Percentiles rank a stretch among this genome's conserved stretches.
These are phyloP conservation scores for Tringa solitaria DNA, from an alignment of 2,113 vertebrate species.

Conservation along the genomic window DNA sequence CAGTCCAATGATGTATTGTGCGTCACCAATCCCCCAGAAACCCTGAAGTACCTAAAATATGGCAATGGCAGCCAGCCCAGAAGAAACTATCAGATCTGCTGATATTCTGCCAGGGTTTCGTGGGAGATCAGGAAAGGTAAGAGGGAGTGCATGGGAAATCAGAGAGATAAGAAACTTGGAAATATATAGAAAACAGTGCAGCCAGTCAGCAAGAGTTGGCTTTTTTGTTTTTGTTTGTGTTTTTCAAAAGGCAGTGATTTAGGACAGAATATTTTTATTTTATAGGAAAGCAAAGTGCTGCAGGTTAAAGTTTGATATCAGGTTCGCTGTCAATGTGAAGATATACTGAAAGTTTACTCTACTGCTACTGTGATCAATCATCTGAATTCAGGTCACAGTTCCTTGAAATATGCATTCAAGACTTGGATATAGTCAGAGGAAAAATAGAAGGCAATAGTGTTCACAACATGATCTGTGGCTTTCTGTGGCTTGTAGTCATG, in stretches of 20 bases:
- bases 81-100: constrained; percentile 33
- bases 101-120: constrained; percentile 18
- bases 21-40: constrained; percentile 45
- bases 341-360: constrained; percentile 25
- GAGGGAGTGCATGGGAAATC: background rate
- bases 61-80: constrained; percentile 46
- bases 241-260: constrained; percentile 18
- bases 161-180: background rate
- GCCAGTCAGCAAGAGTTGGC: background rate
- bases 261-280: constrained; percentile 18
- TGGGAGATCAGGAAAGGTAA: constrained; percentile 29
- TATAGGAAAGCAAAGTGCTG: constrained; percentile 16
- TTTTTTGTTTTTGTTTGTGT: background rate
- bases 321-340: constrained; percentile 4
- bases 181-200: background rate
- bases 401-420: constrained; percentile 22
- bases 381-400: constrained; percentile 1
- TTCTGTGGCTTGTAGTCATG: background rate
- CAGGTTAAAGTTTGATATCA: constrained; percentile 21
- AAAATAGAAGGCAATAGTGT: background rate
- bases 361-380: background rate
- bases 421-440: background rate
- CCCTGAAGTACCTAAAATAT: constrained; percentile 34
- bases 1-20: constrained; percentile 17
- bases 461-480: background rate